A percentile compares a stretch with the other conserved stretches of the same genome.
phyloP scores from a whole-genome alignment of 1,140 invertebrate genomes.

The Phocides pigmalion region DNA sequence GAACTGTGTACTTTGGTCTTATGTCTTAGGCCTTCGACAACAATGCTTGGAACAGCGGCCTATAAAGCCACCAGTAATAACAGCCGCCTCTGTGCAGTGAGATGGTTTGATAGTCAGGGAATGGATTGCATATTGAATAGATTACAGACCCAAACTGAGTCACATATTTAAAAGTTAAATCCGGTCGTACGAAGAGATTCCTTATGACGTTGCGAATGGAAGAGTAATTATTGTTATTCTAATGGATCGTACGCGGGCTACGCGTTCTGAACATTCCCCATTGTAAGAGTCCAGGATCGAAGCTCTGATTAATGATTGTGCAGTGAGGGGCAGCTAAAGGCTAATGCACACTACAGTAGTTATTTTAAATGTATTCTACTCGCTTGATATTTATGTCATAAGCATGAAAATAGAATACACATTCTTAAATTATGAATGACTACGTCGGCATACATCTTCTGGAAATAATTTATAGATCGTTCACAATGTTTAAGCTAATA shows the following conservation, averaged over 20 bases:
- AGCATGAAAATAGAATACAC: no score
- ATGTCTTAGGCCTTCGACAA: no score
- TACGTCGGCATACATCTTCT: no score
- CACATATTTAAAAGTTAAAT: conserved; percentile 1
- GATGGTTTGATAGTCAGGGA: no score
- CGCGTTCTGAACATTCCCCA: conserved; percentile 73
- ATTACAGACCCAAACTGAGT: background rate
- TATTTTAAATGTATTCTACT: background rate
- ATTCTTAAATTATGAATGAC: no score
- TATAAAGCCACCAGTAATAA: no score
- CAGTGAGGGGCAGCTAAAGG: conserved; percentile 63
- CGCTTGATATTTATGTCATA: background rate
- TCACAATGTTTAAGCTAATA: no score
- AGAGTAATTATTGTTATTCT: conserved; percentile 82
- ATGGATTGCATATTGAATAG: no score
- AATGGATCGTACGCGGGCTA: conserved; percentile 71
- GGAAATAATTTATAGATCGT: no score
- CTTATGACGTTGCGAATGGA: conserved; percentile 68
- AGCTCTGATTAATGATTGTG: conserved; percentile 80
- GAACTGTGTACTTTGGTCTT: no score
- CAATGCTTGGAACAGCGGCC: no score
- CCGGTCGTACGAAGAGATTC: conserved; percentile 37
- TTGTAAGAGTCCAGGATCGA: conserved; percentile 81
- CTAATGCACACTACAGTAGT: conserved; percentile 33
- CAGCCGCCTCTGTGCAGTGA: no score